A percentile compares a stretch with the other conserved stretches of the same genome.
These are phyloP conservation scores for Clusia tigrina DNA, from an alignment of 2,888 invertebrate species.

Conservation along the genomic window DNA sequence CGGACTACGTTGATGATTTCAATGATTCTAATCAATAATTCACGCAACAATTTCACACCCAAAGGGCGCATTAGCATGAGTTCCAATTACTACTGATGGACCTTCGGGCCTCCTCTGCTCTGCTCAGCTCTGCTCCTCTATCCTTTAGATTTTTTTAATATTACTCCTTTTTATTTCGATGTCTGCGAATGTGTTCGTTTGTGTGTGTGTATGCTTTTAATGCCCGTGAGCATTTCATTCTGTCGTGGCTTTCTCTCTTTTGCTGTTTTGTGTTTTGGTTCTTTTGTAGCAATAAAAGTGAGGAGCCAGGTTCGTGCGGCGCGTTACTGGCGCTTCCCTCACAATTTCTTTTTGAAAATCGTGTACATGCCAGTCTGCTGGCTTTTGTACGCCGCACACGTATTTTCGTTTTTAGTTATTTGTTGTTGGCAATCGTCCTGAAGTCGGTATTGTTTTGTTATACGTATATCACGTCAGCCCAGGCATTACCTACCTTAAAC, in stretches of 20 bases:
- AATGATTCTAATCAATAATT: conserved; percentile 51
- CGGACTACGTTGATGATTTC: conserved; percentile 36
- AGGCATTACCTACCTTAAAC: not conserved
- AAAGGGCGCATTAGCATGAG: conserved; percentile 49
- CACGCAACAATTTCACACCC: conserved; percentile 34
- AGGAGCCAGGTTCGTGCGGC: not conserved
- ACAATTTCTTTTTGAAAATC: not conserved
- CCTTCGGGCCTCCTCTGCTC: not conserved
- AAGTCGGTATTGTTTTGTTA: not conserved
- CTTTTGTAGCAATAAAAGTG: not conserved
- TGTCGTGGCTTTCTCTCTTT: conserved; percentile 1
- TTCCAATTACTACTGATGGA: conserved; percentile 45
- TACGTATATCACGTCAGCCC: not conserved
- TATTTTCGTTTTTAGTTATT: not conserved
- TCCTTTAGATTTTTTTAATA: not conserved
- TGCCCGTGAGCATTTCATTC: not conserved
- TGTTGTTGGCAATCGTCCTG: not conserved
- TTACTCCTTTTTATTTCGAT: not conserved
- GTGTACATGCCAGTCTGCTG: not conserved
- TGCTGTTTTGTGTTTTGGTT: not conserved
- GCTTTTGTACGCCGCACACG: not conserved
- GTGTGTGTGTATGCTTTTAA: not conserved
- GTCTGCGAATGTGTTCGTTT: not conserved
- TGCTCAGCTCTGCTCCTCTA: too few relatives aligned
- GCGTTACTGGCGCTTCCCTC: not conserved